Evolutionary conservation across 2,888 invertebrate genomes (phyloP).

Genomic region (Dolichomitus sp.): DNA sequence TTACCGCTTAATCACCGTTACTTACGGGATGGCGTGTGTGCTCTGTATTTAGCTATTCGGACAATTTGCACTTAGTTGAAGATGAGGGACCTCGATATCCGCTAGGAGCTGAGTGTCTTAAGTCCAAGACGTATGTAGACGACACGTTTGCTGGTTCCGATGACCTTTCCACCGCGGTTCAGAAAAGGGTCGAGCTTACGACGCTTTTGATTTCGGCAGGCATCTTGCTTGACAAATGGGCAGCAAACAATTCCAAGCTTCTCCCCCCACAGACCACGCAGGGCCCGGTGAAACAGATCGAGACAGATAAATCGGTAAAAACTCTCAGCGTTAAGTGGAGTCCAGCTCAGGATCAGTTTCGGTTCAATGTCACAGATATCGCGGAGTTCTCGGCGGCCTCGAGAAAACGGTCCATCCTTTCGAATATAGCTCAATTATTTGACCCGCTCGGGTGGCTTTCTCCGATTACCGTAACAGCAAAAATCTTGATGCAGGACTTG

Average conservation of each 20-base stretch:
- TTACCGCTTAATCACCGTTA: too few species aligned
- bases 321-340: too few species aligned
- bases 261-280: too few species aligned
- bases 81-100: background rate
- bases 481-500: too few species aligned
- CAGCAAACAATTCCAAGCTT: background rate
- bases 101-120: background rate
- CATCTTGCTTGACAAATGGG: background rate
- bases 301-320: too few species aligned
- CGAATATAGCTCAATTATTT: too few species aligned
- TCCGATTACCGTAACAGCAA: background rate
- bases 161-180: too few species aligned
- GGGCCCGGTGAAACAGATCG: too few species aligned
- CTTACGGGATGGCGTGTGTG: background rate
- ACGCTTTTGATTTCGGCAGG: too few species aligned
- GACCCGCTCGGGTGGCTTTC: background rate
- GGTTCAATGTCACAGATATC: background rate
- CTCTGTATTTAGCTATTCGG: too few species aligned
- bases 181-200: too few species aligned
- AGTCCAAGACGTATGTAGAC: background rate
- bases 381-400: background rate
- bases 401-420: background rate
- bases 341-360: background rate
- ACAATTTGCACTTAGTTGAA: background rate
- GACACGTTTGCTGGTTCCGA: background rate